phyloP scores from a whole-genome alignment of 2,113 vertebrate genomes.

The Sebastes schlegelii region DNA sequence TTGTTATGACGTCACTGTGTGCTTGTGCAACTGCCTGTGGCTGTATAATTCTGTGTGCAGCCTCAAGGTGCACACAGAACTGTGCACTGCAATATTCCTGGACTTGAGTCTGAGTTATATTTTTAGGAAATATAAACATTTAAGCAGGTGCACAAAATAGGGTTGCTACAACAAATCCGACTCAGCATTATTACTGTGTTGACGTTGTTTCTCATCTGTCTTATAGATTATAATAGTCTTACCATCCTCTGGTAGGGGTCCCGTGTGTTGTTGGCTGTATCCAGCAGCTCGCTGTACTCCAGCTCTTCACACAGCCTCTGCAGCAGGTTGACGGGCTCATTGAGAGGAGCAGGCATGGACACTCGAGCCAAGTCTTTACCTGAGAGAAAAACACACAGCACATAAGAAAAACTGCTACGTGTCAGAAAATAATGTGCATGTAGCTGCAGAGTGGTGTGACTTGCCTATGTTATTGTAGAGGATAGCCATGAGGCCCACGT shows the following conservation, averaged over 20 bases:
- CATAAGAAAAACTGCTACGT: not conserved
- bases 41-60: not conserved
- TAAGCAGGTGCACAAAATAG: not conserved
- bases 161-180: not conserved
- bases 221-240: not conserved
- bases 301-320: conserved; percentile 94
- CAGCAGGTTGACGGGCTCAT: conserved; percentile 91
- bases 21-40: not conserved
- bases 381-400: conserved; percentile 20
- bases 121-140: not conserved
- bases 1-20: not conserved
- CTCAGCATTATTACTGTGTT: not conserved
- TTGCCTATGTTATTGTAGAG: conserved; percentile 92
- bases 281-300: conserved; percentile 91
- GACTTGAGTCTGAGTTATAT: not conserved
- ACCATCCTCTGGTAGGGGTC: conserved; percentile 95
- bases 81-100: not conserved
- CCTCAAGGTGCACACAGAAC: not conserved
- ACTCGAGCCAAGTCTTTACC: conserved; percentile 94
- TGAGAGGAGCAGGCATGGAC: conserved; percentile 92
- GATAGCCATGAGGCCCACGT: conserved; percentile 91
- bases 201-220: not conserved
- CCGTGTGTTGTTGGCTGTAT: conserved; percentile 83
- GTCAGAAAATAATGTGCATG: not conserved
- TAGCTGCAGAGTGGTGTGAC: not conserved